Percentiles rank a stretch among this genome's conserved stretches.
These are phyloP conservation scores for Danio jaintianensis DNA, from an alignment of 2,797 vertebrate species.

Conservation along the genomic window DNA sequence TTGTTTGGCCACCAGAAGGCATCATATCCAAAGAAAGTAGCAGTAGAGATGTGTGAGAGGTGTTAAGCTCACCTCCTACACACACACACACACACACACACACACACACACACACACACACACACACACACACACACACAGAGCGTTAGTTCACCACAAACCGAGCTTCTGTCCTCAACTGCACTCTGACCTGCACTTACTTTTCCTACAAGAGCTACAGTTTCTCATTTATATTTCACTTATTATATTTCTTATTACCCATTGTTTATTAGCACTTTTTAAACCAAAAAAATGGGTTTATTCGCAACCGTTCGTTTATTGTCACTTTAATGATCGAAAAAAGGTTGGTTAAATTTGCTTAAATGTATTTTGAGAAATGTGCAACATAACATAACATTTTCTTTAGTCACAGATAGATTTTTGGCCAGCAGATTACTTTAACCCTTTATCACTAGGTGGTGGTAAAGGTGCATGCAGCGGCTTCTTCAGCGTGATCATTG, in stretches of 20 bases:
- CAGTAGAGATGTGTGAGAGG: not conserved
- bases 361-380: not conserved
- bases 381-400: not conserved
- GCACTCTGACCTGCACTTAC: constrained; percentile 20
- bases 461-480: constrained; percentile 56
- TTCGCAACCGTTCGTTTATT: no score
- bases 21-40: constrained; percentile 14
- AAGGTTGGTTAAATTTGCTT: not conserved
- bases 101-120: not conserved
- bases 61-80: not conserved
- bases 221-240: no score
- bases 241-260: not conserved
- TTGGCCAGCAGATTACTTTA: not conserved
- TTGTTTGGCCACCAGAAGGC: constrained; percentile 36
- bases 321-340: no score
- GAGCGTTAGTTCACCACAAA: not conserved
- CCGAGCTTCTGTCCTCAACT: constrained; percentile 30
- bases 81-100: no score
- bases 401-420: not conserved
- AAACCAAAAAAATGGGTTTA: no score
- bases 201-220: not conserved
- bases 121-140: not conserved
- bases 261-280: no score
- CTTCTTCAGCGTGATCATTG: constrained; percentile 3
- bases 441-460: constrained; percentile 62